Conservation (phyloP, 2,797 vertebrate species). For the Sebastes nivosus region DNA sequence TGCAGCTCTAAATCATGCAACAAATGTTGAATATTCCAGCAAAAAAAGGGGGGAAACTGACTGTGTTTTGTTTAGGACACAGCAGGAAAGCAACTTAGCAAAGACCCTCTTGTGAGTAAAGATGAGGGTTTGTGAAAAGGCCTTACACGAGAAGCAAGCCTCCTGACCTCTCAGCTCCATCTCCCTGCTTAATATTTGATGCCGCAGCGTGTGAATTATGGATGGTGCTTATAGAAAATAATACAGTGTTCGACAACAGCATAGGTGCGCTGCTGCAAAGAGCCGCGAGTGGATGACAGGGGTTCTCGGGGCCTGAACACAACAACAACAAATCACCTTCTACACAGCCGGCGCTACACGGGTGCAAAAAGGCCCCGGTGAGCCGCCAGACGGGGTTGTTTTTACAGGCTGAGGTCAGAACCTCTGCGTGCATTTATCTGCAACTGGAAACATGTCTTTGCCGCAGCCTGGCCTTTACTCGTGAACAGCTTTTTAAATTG, state of each 20-base stretch:
- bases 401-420: conserved; percentile 46
- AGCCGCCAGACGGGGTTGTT: conserved; percentile 3
- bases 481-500: conserved; percentile 37
- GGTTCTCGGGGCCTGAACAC: conserved; percentile 35
- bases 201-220: conserved; percentile 67
- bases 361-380: conserved; percentile 66
- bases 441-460: conserved; percentile 18
- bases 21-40: not conserved
- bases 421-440: conserved; percentile 23
- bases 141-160: conserved; percentile 26
- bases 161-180: conserved; percentile 72
- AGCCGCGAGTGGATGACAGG: conserved; percentile 45
- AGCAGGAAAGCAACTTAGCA: not conserved
- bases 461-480: conserved; percentile 5
- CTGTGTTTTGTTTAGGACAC: not conserved
- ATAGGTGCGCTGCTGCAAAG: conserved; percentile 51
- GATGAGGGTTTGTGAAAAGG: not conserved
- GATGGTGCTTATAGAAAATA: conserved; percentile 79
- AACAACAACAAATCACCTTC: conserved; percentile 61
- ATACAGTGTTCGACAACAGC: conserved; percentile 70
- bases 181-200: conserved; percentile 75
- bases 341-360: conserved; percentile 30
- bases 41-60: not conserved
- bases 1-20: not conserved
- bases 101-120: not conserved